These are phyloP conservation scores for Calliopum simillimum DNA, from an alignment of 2,888 invertebrate genomes.

Conservation along the genomic window DNA sequence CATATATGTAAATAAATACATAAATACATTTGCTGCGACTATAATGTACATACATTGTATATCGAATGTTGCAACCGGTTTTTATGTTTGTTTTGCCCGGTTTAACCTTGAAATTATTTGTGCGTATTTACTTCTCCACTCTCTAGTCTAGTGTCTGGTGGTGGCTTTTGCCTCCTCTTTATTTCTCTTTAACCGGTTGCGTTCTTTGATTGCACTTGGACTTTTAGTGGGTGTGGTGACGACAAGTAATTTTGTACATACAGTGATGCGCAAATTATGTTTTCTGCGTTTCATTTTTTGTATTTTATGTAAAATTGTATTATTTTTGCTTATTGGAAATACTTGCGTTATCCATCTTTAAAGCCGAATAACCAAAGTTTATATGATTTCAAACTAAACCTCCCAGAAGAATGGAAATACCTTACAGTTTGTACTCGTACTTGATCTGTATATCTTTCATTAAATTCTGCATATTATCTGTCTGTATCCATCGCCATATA, in stretches of 20 bases:
- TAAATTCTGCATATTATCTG: no score
- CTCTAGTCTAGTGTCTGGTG: slow-evolving; percentile 28
- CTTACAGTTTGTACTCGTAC: no score
- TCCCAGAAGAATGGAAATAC: no score
- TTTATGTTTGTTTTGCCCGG: slow-evolving; percentile 62
- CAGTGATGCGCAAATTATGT: no score
- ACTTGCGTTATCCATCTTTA: no score
- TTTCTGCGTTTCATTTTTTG: no score
- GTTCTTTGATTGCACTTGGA: background rate
- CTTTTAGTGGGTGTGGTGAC: slow-evolving; percentile 13
- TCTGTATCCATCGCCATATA: no score
- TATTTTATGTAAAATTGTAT: no score
- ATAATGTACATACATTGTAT: slow-evolving; percentile 14
- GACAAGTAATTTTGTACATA: background rate
- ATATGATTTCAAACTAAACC: no score
- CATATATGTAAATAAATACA: slow-evolving; percentile 4
- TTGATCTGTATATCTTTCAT: no score
- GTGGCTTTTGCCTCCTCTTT: slow-evolving; percentile 5
- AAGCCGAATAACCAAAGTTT: no score
- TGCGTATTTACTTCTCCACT: slow-evolving; percentile 31
- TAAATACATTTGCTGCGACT: slow-evolving; percentile 1
- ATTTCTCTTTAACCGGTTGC: background rate
- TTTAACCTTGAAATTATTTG: slow-evolving; percentile 61
- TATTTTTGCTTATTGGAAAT: no score
- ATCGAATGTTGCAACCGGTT: slow-evolving; percentile 40